Percentiles rank a stretch among this genome's conserved stretches.
phyloP scores from a whole-genome alignment of 2,113 vertebrate genomes.

The Nettapus auritus region DNA sequence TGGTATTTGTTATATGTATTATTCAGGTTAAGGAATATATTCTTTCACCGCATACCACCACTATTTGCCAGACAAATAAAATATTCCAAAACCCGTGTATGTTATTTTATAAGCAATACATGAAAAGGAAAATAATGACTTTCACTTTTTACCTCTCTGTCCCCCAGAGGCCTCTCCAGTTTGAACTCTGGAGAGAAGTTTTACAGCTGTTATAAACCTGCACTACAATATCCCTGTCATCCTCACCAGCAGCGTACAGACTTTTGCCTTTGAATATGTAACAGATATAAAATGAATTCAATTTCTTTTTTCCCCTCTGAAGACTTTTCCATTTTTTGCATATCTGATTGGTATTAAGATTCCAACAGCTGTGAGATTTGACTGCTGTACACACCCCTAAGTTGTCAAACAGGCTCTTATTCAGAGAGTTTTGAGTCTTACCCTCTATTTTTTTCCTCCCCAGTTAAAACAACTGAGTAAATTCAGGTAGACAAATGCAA shows the following conservation, averaged over 20 bases:
- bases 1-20: conserved; percentile 75
- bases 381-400: background rate
- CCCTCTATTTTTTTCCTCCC: background rate
- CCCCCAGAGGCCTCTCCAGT: background rate
- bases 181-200: background rate
- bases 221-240: background rate
- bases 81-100: background rate
- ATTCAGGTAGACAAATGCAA: background rate
- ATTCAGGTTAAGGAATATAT: conserved; percentile 79
- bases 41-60: background rate
- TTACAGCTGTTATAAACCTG: background rate
- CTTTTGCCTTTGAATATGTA: background rate
- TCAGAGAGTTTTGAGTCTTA: background rate
- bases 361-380: background rate
- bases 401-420: background rate
- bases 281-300: background rate
- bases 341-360: background rate
- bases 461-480: background rate
- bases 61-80: background rate
- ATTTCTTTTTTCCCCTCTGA: background rate
- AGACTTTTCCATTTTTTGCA: background rate
- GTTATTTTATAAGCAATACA: background rate
- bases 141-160: background rate
- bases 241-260: background rate
- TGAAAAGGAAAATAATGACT: background rate